phyloP scores from a whole-genome alignment of 2,888 invertebrate genomes.

The Deilephila porcellus region DNA sequence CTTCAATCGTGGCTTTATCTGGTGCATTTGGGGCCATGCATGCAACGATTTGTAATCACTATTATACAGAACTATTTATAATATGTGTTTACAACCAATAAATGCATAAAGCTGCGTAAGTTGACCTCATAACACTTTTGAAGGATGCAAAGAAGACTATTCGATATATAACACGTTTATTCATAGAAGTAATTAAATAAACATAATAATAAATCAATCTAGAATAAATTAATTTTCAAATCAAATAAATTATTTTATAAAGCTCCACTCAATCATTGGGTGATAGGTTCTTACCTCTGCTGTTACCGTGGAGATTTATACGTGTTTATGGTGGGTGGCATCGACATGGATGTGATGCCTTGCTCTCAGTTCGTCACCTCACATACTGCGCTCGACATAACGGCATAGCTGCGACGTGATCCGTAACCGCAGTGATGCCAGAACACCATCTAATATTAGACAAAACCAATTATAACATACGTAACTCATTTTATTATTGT shows the following conservation, averaged over 20 bases:
- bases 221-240: neutral
- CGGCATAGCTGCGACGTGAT: slow-evolving; percentile 13
- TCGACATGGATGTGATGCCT: slow-evolving; percentile 34
- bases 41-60: neutral
- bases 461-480: neutral
- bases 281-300: neutral
- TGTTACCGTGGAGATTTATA: neutral
- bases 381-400: slow-evolving; percentile 24
- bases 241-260: neutral
- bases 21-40: slow-evolving; percentile 34
- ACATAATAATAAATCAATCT: neutral
- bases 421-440: slow-evolving; percentile 15
- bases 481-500: neutral
- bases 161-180: neutral
- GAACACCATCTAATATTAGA: slow-evolving; percentile 25
- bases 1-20: slow-evolving; percentile 40
- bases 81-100: too few relatives aligned
- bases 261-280: neutral
- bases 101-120: too few relatives aligned
- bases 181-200: neutral
- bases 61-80: too few relatives aligned
- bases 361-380: slow-evolving; percentile 21
- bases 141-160: too few relatives aligned
- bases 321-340: slow-evolving; percentile 9
- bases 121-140: too few relatives aligned